These are phyloP conservation scores for Callorhinus ursinus DNA, from an alignment of 2,113 vertebrate genomes.

Conservation along the genomic window DNA sequence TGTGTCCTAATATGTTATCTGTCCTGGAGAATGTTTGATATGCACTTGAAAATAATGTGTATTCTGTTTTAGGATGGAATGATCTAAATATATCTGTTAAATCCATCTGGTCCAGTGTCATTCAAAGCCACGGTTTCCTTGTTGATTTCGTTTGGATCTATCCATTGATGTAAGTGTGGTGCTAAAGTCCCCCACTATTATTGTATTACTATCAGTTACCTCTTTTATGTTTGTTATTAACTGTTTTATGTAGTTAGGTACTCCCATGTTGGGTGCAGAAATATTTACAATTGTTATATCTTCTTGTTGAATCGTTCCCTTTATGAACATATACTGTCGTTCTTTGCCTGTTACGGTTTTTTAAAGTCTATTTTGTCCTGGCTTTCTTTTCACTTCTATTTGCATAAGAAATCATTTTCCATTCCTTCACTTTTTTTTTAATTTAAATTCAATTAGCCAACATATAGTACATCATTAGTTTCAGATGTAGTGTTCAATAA, in stretches of 20 bases:
- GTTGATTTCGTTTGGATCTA: not conserved
- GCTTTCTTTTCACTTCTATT: not conserved
- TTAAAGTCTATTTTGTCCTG: not conserved
- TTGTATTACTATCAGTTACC: not conserved
- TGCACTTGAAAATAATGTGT: not conserved
- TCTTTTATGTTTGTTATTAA: not conserved
- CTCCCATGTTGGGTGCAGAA: not conserved
- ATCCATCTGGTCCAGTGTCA: not conserved
- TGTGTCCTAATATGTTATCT: not conserved
- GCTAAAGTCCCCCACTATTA: not conserved
- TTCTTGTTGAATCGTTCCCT: not conserved
- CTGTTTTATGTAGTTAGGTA: not conserved
- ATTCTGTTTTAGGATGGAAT: not conserved
- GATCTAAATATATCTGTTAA: not conserved
- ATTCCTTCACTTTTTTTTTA: not conserved
- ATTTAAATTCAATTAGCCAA: too few species aligned
- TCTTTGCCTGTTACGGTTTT: not conserved
- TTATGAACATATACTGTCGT: not conserved
- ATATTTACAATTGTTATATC: not conserved
- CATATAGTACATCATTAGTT: too few species aligned
- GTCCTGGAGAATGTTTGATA: not conserved
- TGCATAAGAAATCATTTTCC: not conserved
- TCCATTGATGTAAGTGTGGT: not conserved
- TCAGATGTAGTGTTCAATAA: too few species aligned
- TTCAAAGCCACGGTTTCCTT: not conserved